A percentile compares a stretch with the other conserved stretches of the same genome.
Evolutionary conservation across 1,140 invertebrate species (phyloP).

Genomic region (Orchestia grillus): DNA sequence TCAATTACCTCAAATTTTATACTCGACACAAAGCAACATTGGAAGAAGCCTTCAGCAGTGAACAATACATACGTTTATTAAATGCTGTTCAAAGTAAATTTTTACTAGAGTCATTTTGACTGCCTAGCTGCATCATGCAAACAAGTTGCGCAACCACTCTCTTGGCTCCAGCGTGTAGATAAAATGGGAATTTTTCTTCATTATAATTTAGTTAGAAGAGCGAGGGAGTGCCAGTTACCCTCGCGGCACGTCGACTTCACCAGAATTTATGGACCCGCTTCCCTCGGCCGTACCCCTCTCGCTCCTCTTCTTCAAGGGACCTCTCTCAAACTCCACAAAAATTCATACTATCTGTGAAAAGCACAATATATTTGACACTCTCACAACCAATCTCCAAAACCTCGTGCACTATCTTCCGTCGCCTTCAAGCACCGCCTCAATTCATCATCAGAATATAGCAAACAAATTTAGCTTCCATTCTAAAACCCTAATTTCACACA

Average conservation of each 20-base stretch:
- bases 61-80: background rate
- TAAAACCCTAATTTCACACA: too few relatives aligned
- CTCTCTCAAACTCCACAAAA: background rate
- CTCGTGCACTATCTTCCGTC: too few relatives aligned
- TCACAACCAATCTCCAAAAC: too few relatives aligned
- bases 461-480: too few relatives aligned
- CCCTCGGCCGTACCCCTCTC: background rate
- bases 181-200: background rate
- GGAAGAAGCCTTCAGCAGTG: background rate
- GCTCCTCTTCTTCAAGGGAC: background rate
- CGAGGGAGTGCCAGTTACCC: background rate
- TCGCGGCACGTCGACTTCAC: background rate
- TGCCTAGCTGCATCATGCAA: background rate
- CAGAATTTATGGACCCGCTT: background rate
- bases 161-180: background rate
- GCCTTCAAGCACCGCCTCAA: too few relatives aligned
- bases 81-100: background rate
- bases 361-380: too few relatives aligned
- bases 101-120: background rate
- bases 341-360: background rate
- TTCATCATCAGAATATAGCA: too few relatives aligned
- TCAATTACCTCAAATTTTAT: background rate
- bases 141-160: background rate
- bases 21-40: background rate
- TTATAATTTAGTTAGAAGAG: conserved; percentile 2